phyloP scores from a whole-genome alignment of 1,140 invertebrate species.

The Ceratoteleas bidentatus region DNA sequence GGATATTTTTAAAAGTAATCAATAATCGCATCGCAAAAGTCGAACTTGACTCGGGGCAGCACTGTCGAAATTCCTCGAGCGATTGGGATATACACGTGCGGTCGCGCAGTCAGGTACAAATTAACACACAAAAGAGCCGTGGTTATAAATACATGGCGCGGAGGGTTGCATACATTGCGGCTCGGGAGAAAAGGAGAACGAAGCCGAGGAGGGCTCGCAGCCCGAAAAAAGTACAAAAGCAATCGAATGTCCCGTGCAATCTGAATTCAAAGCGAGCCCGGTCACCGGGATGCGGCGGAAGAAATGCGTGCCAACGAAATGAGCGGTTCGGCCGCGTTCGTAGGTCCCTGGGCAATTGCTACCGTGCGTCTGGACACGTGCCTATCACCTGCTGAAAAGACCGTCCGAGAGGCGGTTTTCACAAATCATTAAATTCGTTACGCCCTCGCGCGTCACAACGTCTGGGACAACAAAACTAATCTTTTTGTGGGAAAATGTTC shows the following conservation, averaged over 20 bases:
- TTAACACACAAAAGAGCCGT: constrained; percentile 80
- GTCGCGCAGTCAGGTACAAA: constrained; percentile 73
- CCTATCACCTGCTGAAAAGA: constrained; percentile 10
- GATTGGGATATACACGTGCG: constrained; percentile 62
- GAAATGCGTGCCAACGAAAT: constrained; percentile 45
- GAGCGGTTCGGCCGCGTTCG: constrained; percentile 38
- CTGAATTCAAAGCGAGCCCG: constrained; percentile 78
- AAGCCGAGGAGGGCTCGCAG: constrained; percentile 1
- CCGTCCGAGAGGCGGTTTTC: background rate
- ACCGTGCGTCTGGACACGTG: constrained; percentile 46
- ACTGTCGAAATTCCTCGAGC: constrained; percentile 55
- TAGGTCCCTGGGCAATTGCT: constrained; percentile 53
- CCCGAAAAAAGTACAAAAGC: constrained; percentile 63
- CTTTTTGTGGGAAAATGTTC: too few relatives aligned
- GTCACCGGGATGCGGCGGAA: constrained; percentile 40
- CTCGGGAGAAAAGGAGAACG: constrained; percentile 57
- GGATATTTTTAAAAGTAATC: too few relatives aligned
- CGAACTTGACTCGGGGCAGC: constrained; percentile 16
- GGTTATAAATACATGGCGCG: constrained; percentile 77
- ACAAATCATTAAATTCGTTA: too few relatives aligned
- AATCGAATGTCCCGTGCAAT: constrained; percentile 75
- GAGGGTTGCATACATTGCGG: constrained; percentile 78
- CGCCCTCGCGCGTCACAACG: too few relatives aligned
- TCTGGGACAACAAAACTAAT: too few relatives aligned
- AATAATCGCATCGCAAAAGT: background rate